These are phyloP conservation scores for Harpalus rubripes DNA, from an alignment of 2,888 invertebrate genomes.

Conservation along the genomic window DNA sequence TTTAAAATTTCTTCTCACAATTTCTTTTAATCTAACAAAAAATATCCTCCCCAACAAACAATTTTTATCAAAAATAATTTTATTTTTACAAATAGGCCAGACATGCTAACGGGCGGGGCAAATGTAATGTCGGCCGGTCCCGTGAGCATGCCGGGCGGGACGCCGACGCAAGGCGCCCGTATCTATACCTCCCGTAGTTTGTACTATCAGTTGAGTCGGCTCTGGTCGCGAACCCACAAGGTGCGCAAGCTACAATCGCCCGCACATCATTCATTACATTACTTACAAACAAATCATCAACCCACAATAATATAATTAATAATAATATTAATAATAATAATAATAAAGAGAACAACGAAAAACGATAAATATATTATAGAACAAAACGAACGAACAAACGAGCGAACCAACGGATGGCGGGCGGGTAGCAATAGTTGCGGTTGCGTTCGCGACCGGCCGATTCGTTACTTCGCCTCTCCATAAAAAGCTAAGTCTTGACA, in stretches of 20 bases:
- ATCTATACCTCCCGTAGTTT: conserved; percentile 77
- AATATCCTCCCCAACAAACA: conserved; percentile 81
- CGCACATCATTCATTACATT: conserved; percentile 28
- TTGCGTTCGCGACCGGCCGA: conserved; percentile 55
- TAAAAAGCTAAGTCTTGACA: conserved; percentile 68
- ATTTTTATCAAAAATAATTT: conserved; percentile 85
- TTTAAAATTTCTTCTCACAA: conserved; percentile 70
- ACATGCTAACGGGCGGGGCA: conserved; percentile 70
- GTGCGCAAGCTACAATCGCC: neutral
- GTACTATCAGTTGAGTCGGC: conserved; percentile 76
- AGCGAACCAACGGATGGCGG: conserved; percentile 29
- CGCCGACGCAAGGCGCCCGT: conserved; percentile 70
- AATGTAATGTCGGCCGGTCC: conserved; percentile 3
- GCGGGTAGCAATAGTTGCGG: neutral
- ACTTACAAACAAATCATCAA: conserved; percentile 58
- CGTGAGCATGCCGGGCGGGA: conserved; percentile 65
- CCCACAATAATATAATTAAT: conserved; percentile 65
- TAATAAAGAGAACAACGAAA: conserved; percentile 63
- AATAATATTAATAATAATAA: conserved; percentile 62
- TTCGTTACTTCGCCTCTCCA: conserved; percentile 66
- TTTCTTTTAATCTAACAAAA: conserved; percentile 79
- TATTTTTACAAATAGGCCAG: conserved; percentile 76
- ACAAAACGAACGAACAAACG: conserved; percentile 59
- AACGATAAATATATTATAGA: conserved; percentile 64
- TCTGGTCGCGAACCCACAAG: conserved; percentile 23